Evolutionary conservation across 1,140 invertebrate species (phyloP), one percentile per base, ranked within the genome.

Genomic region (Arctopsyche grandis): DNA sequence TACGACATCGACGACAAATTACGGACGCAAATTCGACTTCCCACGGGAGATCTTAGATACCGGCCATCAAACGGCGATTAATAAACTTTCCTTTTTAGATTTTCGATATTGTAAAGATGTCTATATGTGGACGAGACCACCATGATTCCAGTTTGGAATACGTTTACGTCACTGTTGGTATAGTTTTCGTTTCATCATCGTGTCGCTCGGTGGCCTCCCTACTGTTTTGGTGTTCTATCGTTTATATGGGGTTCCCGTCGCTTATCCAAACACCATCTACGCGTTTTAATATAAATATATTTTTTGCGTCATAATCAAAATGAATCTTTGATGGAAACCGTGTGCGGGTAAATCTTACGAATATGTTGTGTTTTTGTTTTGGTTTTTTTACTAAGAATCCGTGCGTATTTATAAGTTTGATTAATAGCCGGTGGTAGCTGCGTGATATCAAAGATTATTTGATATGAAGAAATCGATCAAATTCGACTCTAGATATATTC

Each of bases 181-280:
- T 52, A 52, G 48, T 52, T 52, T 52, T 52, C 48, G 16, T 52
- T 52, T 52, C 48, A 52, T 52, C 48, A 52, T 52, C 16, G 48
- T 52, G 48, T 52, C 48, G 48, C 48, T 52, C 48, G 48, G 16
- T 52, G 48, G 48, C 10, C 16, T 16, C 48, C 48, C 48, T 52
- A 52, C 48, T 52, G 48, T 52, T 52, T 52, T 12, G 29, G 29
- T 38, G 29, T 38, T 38, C 29, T 38, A 38, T 38, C 29, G 29
- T 38, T 38, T 38, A 38, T 38, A 5, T 52, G 10, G 10, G 48
- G 48, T 14, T 52, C 48, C 48, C 48, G 48, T 16, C 12, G 48
- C 48, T 52, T 52, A 52, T 52, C 48, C 48, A 52, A 52, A 52
- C 48, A 52, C 48, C 48, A 52, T 52, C 48, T 52, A 38, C 29